Evolutionary conservation across 2,797 vertebrate species (phyloP).

Genomic region (Benthosema pterotum): DNA sequence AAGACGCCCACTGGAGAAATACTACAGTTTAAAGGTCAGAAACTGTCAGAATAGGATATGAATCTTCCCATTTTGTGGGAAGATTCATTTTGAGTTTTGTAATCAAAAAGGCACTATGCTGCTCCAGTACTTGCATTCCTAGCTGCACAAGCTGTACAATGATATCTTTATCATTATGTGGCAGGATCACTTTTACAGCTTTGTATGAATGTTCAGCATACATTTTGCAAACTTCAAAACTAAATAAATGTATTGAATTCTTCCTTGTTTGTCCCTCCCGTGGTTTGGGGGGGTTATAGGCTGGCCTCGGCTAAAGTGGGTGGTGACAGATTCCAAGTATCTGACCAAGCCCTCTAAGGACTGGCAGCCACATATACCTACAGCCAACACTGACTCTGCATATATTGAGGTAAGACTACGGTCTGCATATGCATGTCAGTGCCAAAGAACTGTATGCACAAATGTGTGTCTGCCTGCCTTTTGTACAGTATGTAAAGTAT

Average conservation of each 20-base stretch:
- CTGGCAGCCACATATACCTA: slow-evolving; percentile 97
- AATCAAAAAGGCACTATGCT: too few species aligned
- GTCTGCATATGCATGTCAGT: slow-evolving; percentile 3
- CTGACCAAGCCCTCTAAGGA: slow-evolving; percentile 98
- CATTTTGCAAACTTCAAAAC: too few species aligned
- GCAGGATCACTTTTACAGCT: too few species aligned
- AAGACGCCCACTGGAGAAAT: slow-evolving; percentile 98
- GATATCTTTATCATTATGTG: too few species aligned
- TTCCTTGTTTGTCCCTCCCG: background rate
- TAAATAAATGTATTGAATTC: background rate
- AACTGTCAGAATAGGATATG: background rate
- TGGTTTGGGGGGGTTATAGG: slow-evolving; percentile 77
- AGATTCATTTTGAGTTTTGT: too few species aligned
- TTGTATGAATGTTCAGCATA: too few species aligned
- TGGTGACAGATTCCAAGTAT: slow-evolving; percentile 98
- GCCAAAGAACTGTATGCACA: background rate
- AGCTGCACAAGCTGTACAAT: too few species aligned
- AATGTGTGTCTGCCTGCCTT: background rate
- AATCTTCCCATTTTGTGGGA: too few species aligned
- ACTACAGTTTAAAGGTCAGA: slow-evolving; percentile 93
- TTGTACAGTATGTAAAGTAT: slow-evolving; percentile 16
- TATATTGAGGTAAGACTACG: slow-evolving; percentile 90
- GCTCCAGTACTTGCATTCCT: too few species aligned
- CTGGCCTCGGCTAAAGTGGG: slow-evolving; percentile 98
- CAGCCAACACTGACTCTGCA: slow-evolving; percentile 92